Conservation (phyloP, 2,888 invertebrate species). For the Criorhina ranunculi region DNA sequence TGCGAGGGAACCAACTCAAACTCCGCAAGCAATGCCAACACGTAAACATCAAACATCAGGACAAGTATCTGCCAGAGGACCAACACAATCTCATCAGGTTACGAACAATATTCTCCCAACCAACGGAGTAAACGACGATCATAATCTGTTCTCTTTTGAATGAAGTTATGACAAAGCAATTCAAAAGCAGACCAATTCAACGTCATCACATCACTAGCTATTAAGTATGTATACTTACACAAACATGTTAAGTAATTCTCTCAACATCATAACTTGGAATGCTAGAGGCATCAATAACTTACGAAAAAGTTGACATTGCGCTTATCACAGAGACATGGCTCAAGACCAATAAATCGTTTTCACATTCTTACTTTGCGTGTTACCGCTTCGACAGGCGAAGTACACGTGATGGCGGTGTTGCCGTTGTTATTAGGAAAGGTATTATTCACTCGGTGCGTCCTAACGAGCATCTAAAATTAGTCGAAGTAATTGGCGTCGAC, state of each 20-base stretch:
- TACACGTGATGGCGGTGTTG: slow-evolving; percentile 11
- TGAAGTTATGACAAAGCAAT: slow-evolving; percentile 11
- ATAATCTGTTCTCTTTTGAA: not conserved
- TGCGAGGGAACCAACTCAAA: not conserved
- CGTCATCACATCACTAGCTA: slow-evolving; percentile 11
- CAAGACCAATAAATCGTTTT: slow-evolving; percentile 9
- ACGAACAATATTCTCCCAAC: too few species aligned
- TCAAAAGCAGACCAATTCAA: slow-evolving; percentile 20
- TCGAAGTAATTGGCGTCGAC: slow-evolving; percentile 4
- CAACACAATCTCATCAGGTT: not conserved
- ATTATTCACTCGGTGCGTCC: not conserved
- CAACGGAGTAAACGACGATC: too few species aligned
- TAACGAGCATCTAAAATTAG: too few species aligned
- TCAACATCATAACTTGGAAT: slow-evolving; percentile 22
- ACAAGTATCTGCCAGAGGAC: not conserved
- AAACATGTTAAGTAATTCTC: slow-evolving; percentile 20
- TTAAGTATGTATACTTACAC: slow-evolving; percentile 20
- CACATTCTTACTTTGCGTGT: not conserved
- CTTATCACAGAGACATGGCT: slow-evolving; percentile 29
- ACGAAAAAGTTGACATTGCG: slow-evolving; percentile 35
- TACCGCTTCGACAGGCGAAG: too few species aligned
- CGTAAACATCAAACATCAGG: not conserved
- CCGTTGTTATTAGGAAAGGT: slow-evolving; percentile 9
- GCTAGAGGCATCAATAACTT: slow-evolving; percentile 19
- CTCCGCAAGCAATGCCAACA: not conserved